Evolutionary conservation across 2,113 vertebrate species (phyloP), one percentile per base, ranked within the genome.

Genomic region (Pogonocichla stellata): DNA sequence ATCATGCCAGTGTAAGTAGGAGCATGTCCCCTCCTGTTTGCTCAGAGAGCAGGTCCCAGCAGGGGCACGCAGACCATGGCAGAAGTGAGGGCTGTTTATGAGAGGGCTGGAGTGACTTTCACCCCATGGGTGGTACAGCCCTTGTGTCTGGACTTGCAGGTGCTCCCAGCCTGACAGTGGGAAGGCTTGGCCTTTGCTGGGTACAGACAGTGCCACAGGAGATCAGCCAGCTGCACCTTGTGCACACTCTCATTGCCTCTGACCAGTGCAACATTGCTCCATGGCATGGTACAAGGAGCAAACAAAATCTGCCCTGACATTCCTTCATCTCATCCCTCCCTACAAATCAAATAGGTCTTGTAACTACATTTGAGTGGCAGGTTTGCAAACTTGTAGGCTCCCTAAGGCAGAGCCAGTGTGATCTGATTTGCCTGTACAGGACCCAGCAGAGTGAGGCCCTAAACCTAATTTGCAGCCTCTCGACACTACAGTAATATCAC

Each of bases 401-500:
- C 23, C 53, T 61, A 61, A 75, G 61, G 80, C 40, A 81, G 25
- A 74, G 40, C 8, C n/a, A 34, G 19, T 31, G 40, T 57, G 67
- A 73, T 90, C 73, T 60, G 73, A 75, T 90, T 79, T 80, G 7
- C n/a, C 53, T 69, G 45, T 54, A 42, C 20, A 79, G 74, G 19
- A 80, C 56, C 50, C 38, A 58, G 50, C 66, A 92, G 87, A 94
- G 94, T 61, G 70, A 61, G 48, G 31, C 62, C 50, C 58, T 51
- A 90, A 93, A 89, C 17, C 62, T 77, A 67, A 79, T 91, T 89
- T 77, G 14, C 66, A 61, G 62, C 87, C 78, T 87, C 62, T 88
- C 89, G 91, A 81, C 84, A 80, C 66, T 65, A 42, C 33, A 80
- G 81, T 72, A 89, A 80, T 82, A 91, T 73, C 70, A 62, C 50